These are phyloP conservation scores for Bilobella aurantiaca DNA, from an alignment of 1,140 invertebrate genomes.

Conservation along the genomic window DNA sequence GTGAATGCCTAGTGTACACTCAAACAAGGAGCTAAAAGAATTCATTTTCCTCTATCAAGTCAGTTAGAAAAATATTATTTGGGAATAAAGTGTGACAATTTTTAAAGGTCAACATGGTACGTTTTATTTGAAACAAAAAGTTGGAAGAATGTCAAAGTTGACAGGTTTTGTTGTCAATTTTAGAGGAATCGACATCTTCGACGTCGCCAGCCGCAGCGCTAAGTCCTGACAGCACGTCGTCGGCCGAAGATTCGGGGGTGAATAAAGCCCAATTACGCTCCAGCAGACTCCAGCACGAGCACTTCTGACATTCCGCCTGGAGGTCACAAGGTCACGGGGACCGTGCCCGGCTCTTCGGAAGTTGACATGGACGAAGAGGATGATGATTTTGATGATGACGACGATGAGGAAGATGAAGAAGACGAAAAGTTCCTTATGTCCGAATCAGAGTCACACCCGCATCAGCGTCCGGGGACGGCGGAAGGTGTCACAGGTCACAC, in stretches of 20 bases:
- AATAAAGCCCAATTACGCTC: neutral
- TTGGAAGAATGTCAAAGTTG: neutral
- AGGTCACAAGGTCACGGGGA: neutral
- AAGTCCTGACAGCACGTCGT: slow-evolving; percentile 7
- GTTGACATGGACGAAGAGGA: neutral
- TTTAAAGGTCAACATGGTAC: neutral
- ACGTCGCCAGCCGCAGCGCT: slow-evolving; percentile 1
- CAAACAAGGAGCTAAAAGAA: neutral
- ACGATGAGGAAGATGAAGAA: neutral
- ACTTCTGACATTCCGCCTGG: neutral
- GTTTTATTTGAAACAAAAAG: too few relatives aligned
- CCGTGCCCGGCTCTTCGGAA: too few relatives aligned
- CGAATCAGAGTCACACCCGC: neutral
- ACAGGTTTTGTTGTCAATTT: neutral
- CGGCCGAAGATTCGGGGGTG: neutral
- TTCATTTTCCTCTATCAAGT: too few relatives aligned
- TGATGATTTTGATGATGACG: slow-evolving; percentile 9
- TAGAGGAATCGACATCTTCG: slow-evolving; percentile 4
- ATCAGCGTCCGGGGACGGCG: neutral
- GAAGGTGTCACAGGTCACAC: neutral
- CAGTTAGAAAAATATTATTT: too few relatives aligned
- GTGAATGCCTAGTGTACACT: neutral
- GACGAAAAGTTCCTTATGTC: neutral
- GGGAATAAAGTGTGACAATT: too few relatives aligned
- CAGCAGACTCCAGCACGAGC: slow-evolving; percentile 7